phyloP scores from a whole-genome alignment of 2,888 invertebrate genomes.

The Megalurothrips usitatus region DNA sequence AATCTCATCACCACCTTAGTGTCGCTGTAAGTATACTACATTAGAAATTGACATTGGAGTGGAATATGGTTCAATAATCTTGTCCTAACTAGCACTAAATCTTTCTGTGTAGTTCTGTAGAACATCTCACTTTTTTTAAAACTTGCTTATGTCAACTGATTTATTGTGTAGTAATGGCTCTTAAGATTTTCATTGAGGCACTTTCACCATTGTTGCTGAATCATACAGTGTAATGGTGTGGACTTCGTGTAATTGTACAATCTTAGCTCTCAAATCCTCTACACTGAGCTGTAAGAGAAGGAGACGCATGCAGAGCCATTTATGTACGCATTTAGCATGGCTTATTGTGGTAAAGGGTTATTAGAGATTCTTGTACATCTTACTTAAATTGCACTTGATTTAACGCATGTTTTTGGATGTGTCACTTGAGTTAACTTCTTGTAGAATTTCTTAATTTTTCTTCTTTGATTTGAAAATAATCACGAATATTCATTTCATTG shows the following conservation, averaged over 20 bases:
- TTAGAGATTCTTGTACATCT: conserved; percentile 28
- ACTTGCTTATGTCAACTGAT: conserved; percentile 2
- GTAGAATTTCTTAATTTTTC: neutral
- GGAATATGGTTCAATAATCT: conserved; percentile 20
- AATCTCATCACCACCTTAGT: conserved; percentile 1
- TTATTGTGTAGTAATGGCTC: conserved; percentile 12
- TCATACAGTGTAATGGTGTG: too few relatives aligned
- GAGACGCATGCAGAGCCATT: conserved; percentile 20
- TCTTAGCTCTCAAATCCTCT: neutral
- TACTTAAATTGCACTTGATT: conserved; percentile 28
- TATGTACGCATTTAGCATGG: conserved; percentile 24
- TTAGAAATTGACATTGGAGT: conserved; percentile 21
- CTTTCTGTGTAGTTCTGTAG: neutral
- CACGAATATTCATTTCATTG: neutral
- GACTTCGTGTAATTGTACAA: neutral
- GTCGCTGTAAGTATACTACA: conserved; percentile 7
- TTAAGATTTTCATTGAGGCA: neutral
- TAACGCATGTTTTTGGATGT: conserved; percentile 33
- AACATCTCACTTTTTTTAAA: neutral
- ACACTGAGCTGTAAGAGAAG: neutral
- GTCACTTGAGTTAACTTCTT: conserved; percentile 16
- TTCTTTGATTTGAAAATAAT: neutral
- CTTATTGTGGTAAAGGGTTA: conserved; percentile 19
- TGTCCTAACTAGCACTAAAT: conserved; percentile 20
- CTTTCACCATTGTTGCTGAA: neutral